Conservation (phyloP, 2,888 invertebrate species). For the Dione vanillae region DNA sequence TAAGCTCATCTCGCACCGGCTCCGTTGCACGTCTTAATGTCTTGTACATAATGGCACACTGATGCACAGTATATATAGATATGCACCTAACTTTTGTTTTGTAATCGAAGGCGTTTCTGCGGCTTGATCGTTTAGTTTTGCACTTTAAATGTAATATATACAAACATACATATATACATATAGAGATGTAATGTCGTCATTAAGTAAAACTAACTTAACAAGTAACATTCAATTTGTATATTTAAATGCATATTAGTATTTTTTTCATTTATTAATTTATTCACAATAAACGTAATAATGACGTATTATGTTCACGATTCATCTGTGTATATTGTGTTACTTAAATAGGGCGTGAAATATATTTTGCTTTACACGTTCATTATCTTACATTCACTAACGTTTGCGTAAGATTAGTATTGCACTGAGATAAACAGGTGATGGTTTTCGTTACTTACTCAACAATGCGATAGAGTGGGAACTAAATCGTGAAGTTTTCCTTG, state of each 20-base stretch:
- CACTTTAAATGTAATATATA: slow-evolving; percentile 23
- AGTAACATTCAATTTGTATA: slow-evolving; percentile 2
- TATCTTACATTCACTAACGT: background rate
- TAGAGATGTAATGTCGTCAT: too few relatives aligned
- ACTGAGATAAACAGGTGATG: slow-evolving; percentile 2
- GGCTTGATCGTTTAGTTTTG: slow-evolving; percentile 53
- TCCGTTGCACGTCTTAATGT: slow-evolving; percentile 25
- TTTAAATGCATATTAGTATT: background rate
- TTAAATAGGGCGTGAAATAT: background rate
- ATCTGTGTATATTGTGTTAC: background rate
- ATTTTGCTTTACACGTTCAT: slow-evolving; percentile 1
- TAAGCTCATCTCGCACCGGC: slow-evolving; percentile 36
- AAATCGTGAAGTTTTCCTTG: slow-evolving; percentile 51
- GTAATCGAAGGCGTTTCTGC: slow-evolving; percentile 41
- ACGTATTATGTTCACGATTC: background rate
- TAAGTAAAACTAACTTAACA: background rate
- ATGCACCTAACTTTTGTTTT: slow-evolving; percentile 28
- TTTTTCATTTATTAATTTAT: too few relatives aligned
- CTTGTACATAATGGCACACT: slow-evolving; percentile 34
- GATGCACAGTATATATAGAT: slow-evolving; percentile 31
- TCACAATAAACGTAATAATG: background rate
- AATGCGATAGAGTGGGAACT: too few relatives aligned
- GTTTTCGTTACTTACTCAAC: slow-evolving; percentile 5
- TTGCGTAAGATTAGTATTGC: slow-evolving; percentile 7
- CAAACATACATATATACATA: too few relatives aligned